phyloP scores from a whole-genome alignment of 2,113 vertebrate genomes.

The Dermatemys mawii region DNA sequence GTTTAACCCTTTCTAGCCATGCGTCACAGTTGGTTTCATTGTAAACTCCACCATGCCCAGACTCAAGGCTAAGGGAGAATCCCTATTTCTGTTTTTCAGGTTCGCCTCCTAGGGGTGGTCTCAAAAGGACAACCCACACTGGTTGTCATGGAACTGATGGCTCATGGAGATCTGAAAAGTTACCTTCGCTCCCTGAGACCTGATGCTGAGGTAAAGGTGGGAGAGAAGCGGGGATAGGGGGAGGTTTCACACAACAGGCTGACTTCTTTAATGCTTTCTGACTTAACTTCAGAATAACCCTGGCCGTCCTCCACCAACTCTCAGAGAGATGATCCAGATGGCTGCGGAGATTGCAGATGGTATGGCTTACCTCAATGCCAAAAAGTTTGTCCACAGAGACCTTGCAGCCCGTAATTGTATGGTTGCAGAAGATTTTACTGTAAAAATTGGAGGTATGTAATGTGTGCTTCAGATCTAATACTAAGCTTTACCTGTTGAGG shows the following conservation, averaged over 20 bases:
- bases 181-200: conserved; percentile 92
- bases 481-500: rapidly evolving
- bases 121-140: conserved; percentile 95
- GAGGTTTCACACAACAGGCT: rapidly evolving
- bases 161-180: conserved; percentile 95
- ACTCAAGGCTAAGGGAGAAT: neutral
- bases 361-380: conserved; percentile 98
- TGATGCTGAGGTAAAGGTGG: conserved; percentile 88
- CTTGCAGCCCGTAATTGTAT: conserved; percentile 98
- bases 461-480: neutral
- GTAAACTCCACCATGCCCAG: neutral
- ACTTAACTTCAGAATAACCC: conserved; percentile 86
- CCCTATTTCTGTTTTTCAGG: conserved; percentile 69
- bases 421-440: conserved; percentile 96
- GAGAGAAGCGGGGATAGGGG: neutral
- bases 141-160: conserved; percentile 99
- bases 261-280: neutral
- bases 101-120: conserved; percentile 95
- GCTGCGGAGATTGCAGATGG: conserved; percentile 95
- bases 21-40: neutral
- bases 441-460: conserved; percentile 93
- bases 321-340: conserved; percentile 97
- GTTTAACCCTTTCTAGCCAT: too few relatives aligned
- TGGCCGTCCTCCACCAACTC: conserved; percentile 85
- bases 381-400: conserved; percentile 98